Conservation (phyloP, 1,140 invertebrate genomes). For the Diorhabda sublineata region DNA sequence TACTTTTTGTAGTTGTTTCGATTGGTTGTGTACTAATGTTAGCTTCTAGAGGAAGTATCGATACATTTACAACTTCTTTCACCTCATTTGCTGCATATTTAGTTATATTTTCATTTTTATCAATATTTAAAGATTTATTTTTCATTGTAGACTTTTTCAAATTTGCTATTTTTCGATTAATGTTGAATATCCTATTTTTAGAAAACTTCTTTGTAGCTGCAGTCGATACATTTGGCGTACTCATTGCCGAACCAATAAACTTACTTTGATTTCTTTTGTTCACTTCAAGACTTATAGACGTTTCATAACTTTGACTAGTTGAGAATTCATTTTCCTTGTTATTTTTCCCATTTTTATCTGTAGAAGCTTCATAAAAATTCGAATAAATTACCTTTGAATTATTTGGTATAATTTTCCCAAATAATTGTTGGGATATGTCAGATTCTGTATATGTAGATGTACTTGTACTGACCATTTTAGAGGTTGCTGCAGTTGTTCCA, state of each 20-base stretch:
- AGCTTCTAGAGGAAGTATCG: background rate
- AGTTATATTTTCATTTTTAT: background rate
- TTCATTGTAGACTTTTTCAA: background rate
- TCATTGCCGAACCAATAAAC: background rate
- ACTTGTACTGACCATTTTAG: constrained; percentile 13
- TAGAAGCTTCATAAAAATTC: constrained; percentile 37
- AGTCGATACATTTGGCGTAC: constrained; percentile 5
- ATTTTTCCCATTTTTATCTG: constrained; percentile 12
- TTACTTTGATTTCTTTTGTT: constrained; percentile 31
- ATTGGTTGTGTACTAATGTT: background rate
- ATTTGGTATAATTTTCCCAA: constrained; percentile 19
- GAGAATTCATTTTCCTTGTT: constrained; percentile 20
- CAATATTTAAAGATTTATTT: background rate
- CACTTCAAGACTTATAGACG: constrained; percentile 46
- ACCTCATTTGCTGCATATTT: background rate
- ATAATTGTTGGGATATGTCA: constrained; percentile 26
- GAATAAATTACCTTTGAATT: constrained; percentile 38
- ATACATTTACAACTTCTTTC: background rate
- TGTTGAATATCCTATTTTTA: background rate
- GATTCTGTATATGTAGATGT: constrained; percentile 24
- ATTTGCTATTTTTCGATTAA: background rate
- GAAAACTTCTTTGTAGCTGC: background rate
- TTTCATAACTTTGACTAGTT: constrained; percentile 46
- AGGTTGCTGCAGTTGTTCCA: constrained; percentile 19
- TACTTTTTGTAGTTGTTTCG: background rate